Evolutionary conservation across 2,113 vertebrate species (phyloP).

Genomic region (Lasiurus borealis): DNA sequence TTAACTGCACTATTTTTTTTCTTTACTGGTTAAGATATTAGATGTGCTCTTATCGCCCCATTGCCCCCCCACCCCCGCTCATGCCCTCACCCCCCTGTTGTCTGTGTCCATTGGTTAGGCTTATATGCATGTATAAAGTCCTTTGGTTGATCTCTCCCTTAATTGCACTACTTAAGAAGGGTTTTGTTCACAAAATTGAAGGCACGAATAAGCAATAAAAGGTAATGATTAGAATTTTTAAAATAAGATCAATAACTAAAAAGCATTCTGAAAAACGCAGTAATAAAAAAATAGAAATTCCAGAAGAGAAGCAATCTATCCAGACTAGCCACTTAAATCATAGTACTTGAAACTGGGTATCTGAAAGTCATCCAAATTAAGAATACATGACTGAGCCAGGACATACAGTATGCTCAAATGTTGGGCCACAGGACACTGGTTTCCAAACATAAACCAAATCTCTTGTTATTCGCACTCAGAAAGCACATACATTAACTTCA

Average conservation of each 20-base stretch:
- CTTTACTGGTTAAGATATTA: too few relatives aligned
- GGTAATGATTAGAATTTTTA: conserved; percentile 7
- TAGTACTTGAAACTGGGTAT: conserved; percentile 57
- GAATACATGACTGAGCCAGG: conserved; percentile 57
- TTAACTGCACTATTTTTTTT: not conserved
- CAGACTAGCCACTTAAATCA: conserved; percentile 65
- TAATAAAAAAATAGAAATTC: conserved; percentile 9
- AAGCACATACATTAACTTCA: conserved; percentile 9
- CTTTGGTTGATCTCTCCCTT: too few relatives aligned
- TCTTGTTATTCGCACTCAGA: conserved; percentile 13
- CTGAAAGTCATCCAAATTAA: conserved; percentile 79
- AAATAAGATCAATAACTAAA: conserved; percentile 40
- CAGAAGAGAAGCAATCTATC: conserved; percentile 38
- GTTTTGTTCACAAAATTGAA: conserved; percentile 50
- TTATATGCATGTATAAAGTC: too few relatives aligned
- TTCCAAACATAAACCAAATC: not conserved
- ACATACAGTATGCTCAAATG: conserved; percentile 49
- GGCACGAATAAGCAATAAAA: not conserved
- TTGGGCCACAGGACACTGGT: conserved; percentile 16
- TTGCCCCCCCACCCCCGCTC: too few relatives aligned
- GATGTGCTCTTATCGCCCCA: too few relatives aligned
- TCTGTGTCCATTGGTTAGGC: too few relatives aligned
- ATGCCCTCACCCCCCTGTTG: too few relatives aligned
- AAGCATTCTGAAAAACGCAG: conserved; percentile 23
- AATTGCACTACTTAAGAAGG: not conserved